A percentile compares a stretch with the other conserved stretches of the same genome.
phyloP scores from a whole-genome alignment of 2,888 invertebrate genomes.

The Cyrtodaria siliqua region DNA sequence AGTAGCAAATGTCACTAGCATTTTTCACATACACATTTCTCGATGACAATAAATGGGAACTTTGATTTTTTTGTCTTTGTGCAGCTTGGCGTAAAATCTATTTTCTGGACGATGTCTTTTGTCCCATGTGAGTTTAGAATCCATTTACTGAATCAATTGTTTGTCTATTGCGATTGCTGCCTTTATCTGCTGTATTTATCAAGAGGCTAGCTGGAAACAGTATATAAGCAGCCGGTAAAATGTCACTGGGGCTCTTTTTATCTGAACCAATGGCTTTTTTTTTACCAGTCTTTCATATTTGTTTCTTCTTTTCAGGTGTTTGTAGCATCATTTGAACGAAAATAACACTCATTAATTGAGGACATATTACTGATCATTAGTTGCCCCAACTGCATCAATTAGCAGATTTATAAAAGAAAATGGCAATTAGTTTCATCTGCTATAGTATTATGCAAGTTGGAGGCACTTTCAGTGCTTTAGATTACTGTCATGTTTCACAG shows the following conservation, averaged over 20 bases:
- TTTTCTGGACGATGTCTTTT: constrained; percentile 62
- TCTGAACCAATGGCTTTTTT: constrained; percentile 14
- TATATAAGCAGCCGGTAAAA: constrained; percentile 24
- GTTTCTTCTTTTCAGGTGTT: constrained; percentile 16
- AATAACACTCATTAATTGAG: too few relatives aligned
- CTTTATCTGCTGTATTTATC: constrained; percentile 63
- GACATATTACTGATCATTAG: too few relatives aligned
- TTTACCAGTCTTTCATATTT: constrained; percentile 6
- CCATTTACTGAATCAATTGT: constrained; percentile 66
- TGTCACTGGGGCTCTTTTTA: constrained; percentile 32
- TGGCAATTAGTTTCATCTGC: too few relatives aligned
- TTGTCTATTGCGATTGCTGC: constrained; percentile 54
- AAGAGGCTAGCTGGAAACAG: constrained; percentile 39
- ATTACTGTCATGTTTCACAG: too few relatives aligned
- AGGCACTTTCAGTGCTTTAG: too few relatives aligned
- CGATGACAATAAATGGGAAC: constrained; percentile 59
- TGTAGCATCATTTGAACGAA: too few relatives aligned
- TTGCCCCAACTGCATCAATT: too few relatives aligned
- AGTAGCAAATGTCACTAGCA: constrained; percentile 47
- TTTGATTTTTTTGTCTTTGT: constrained; percentile 66
- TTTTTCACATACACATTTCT: constrained; percentile 39
- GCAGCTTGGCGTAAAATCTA: constrained; percentile 57
- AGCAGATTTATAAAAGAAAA: too few relatives aligned
- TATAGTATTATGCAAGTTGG: too few relatives aligned
- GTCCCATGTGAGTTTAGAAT: constrained; percentile 53